Evolutionary conservation across 2,797 vertebrate species (phyloP).

Genomic region (Neoniphon sammara): DNA sequence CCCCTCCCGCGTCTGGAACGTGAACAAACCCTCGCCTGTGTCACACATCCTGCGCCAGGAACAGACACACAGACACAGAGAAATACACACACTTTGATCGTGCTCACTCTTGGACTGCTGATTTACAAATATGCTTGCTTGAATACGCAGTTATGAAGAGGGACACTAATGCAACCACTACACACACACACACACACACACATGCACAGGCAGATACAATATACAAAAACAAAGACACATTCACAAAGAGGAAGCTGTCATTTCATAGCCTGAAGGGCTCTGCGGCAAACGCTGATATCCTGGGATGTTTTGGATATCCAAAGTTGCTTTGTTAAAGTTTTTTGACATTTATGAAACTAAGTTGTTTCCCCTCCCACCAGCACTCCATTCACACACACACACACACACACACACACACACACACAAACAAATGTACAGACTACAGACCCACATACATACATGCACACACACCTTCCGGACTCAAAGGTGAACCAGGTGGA

Average conservation of each 20-base stretch:
- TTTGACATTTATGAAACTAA: constrained; percentile 43
- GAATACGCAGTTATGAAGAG: constrained; percentile 52
- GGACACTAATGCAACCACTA: constrained; percentile 19
- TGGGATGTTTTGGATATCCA: constrained; percentile 56
- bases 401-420: background rate
- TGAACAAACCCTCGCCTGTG: constrained; percentile 99
- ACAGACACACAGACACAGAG: constrained; percentile 66
- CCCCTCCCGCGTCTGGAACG: constrained; percentile 98
- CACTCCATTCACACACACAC: constrained; percentile 40
- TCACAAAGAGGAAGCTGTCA: constrained; percentile 59
- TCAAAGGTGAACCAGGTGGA: constrained; percentile 99
- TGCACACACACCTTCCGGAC: constrained; percentile 88
- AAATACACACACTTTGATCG: constrained; percentile 68
- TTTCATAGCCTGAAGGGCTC: constrained; percentile 67
- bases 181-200: constrained; percentile 10
- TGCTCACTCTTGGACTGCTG: constrained; percentile 57
- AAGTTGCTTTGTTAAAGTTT: constrained; percentile 66
- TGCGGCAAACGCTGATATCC: constrained; percentile 65
- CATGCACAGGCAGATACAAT: constrained; percentile 24
- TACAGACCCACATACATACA: constrained; percentile 16
- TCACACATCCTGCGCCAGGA: constrained; percentile 94
- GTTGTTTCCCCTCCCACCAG: constrained; percentile 12
- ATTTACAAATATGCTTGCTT: constrained; percentile 68
- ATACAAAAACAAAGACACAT: constrained; percentile 54
- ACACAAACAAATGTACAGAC: constrained; percentile 20